Percentiles rank a stretch among this genome's conserved stretches.
phyloP scores from a whole-genome alignment of 2,888 invertebrate genomes.

The Adela reaumurella region DNA sequence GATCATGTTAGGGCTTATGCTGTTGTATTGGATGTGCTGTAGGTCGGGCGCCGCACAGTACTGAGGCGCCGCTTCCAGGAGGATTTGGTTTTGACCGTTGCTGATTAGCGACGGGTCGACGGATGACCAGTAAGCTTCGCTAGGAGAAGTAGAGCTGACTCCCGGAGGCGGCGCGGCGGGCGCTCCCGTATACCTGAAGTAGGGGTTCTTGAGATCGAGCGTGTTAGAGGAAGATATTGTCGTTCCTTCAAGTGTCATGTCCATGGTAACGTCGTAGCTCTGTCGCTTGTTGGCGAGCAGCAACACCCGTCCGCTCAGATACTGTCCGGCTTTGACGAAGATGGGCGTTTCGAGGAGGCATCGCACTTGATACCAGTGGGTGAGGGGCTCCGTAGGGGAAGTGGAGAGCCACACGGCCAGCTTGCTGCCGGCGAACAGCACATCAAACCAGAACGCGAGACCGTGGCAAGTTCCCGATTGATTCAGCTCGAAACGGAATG shows the following conservation, averaged over 20 bases:
- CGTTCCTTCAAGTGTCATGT: conserved; percentile 86
- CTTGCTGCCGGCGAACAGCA: conserved; percentile 87
- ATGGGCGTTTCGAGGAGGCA: conserved; percentile 92
- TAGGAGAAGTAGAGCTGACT: conserved; percentile 85
- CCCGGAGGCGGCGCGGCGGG: conserved; percentile 92
- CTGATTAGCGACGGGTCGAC: conserved; percentile 68
- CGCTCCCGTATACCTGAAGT: conserved; percentile 94
- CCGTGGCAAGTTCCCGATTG: conserved; percentile 96
- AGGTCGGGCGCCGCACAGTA: conserved; percentile 39
- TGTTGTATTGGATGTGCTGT: conserved; percentile 19
- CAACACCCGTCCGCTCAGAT: conserved; percentile 80
- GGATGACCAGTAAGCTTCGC: conserved; percentile 88
- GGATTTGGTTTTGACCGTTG: conserved; percentile 42
- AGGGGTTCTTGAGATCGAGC: conserved; percentile 96
- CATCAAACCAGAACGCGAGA: conserved; percentile 99
- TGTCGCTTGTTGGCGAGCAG: conserved; percentile 93
- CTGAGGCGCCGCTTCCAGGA: conserved; percentile 39
- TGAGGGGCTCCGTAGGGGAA: conserved; percentile 94
- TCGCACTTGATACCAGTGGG: conserved; percentile 99
- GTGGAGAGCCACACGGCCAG: conserved; percentile 96
- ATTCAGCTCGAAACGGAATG: conserved; percentile 86
- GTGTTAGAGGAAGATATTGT: conserved; percentile 84
- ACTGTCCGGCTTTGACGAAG: conserved; percentile 91
- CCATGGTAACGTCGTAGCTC: conserved; percentile 98
- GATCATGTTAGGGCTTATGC: conserved; percentile 42